Conservation (phyloP, 2,888 invertebrate genomes). For the Drosophila mettleri region DNA sequence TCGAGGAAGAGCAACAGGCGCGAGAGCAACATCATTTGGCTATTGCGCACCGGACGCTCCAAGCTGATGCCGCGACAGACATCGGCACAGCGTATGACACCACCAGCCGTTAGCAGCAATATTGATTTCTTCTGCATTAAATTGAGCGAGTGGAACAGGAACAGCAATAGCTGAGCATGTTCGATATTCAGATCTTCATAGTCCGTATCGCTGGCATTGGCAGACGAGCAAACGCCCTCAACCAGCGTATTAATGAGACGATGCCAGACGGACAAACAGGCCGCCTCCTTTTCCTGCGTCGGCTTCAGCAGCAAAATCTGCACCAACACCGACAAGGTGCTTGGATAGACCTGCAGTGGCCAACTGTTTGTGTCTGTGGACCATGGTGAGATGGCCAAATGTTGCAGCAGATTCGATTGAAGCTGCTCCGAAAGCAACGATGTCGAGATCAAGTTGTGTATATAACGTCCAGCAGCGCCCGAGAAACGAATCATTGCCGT, state of each 20-base stretch:
- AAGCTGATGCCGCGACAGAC: conserved; percentile 86
- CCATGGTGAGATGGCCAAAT: conserved; percentile 91
- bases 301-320: conserved; percentile 93
- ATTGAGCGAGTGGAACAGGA: conserved; percentile 97
- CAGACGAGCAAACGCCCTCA: conserved; percentile 89
- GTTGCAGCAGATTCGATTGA: conserved; percentile 90
- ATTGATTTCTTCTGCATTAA: conserved; percentile 98
- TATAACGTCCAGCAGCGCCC: conserved; percentile 84
- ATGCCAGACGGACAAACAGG: conserved; percentile 96
- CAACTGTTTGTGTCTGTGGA: conserved; percentile 89
- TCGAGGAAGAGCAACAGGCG: conserved; percentile 94
- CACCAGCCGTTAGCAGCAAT: conserved; percentile 92
- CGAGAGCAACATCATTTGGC: conserved; percentile 93
- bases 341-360: conserved; percentile 91
- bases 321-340: conserved; percentile 93
- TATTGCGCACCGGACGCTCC: conserved; percentile 83
- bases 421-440: conserved; percentile 88
- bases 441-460: conserved; percentile 90
- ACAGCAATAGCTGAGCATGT: conserved; percentile 96
- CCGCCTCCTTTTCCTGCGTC: conserved; percentile 94
- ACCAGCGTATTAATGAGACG: conserved; percentile 94
- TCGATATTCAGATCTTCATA: conserved; percentile 95
- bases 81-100: conserved; percentile 89
- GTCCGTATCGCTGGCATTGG: conserved; percentile 80
- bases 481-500: conserved; percentile 84